phyloP scores from a whole-genome alignment of 2,113 vertebrate genomes.

The rat (Rattus norvegicus) region DNA sequence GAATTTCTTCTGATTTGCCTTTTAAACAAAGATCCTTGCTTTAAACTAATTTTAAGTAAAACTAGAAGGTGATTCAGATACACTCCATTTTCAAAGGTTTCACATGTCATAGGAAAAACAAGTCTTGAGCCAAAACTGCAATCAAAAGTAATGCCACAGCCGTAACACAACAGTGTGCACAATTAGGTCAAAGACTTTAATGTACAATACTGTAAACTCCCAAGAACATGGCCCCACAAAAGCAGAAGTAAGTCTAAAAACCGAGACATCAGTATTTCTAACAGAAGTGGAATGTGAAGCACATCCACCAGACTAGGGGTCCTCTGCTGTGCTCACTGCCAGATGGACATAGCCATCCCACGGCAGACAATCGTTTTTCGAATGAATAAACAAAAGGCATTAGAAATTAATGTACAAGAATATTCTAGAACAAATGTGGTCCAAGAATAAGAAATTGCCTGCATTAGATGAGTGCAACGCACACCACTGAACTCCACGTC shows the following conservation, averaged over 20 bases:
- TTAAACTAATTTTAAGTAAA: conserved; percentile 63
- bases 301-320: neutral
- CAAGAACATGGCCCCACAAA: conserved; percentile 38
- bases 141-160: neutral
- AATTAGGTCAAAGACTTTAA: conserved; percentile 44
- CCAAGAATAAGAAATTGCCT: neutral
- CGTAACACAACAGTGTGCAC: neutral
- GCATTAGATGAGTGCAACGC: neutral
- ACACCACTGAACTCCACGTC: neutral
- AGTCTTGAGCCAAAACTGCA: conserved; percentile 17
- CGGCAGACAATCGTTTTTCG: neutral
- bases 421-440: neutral
- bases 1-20: neutral
- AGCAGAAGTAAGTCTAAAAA: neutral
- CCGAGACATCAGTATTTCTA: conserved; percentile 14
- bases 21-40: conserved; percentile 13
- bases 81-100: conserved; percentile 45
- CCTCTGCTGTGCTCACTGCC: neutral
- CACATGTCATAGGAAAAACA: conserved; percentile 42
- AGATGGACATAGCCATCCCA: neutral
- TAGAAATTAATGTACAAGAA: neutral
- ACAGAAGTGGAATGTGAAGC: neutral
- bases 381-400: conserved; percentile 45
- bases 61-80: conserved; percentile 23
- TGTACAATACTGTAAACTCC: neutral